Percentiles rank a stretch among this genome's conserved stretches.
Conservation (phyloP, 2,113 vertebrate species). For the Crotalus horridus region DNA sequence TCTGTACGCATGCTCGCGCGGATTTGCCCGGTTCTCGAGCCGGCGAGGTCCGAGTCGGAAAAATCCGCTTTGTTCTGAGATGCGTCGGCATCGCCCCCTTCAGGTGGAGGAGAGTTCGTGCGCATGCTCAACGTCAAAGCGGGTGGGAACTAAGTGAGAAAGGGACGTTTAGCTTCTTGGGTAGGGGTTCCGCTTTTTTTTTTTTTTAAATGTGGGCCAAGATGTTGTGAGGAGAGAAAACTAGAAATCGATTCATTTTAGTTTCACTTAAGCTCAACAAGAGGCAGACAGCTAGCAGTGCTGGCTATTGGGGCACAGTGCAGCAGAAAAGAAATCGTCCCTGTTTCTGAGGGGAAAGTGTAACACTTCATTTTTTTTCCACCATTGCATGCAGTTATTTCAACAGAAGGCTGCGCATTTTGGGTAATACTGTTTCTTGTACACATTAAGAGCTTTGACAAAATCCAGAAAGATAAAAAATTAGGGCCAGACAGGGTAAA, state of each 20-base stretch:
- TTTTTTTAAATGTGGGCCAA: background rate
- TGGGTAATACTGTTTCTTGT: background rate
- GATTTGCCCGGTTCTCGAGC: background rate
- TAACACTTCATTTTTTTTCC: background rate
- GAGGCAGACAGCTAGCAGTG: background rate
- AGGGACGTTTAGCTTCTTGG: background rate
- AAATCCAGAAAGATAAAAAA: background rate
- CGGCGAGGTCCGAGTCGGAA: background rate
- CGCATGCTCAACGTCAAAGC: background rate
- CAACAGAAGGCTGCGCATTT: background rate
- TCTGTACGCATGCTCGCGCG: accelerated
- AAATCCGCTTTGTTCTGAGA: background rate
- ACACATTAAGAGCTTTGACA: background rate
- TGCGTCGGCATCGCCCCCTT: background rate
- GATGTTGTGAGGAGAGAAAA: background rate
- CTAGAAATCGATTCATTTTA: background rate
- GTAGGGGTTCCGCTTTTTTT: background rate
- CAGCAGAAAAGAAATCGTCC: background rate
- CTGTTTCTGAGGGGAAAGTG: background rate
- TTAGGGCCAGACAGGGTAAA: background rate
- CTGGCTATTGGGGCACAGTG: background rate
- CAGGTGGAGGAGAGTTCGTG: background rate
- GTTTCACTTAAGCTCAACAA: background rate
- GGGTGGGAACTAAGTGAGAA: background rate
- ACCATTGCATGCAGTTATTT: background rate